Evolutionary conservation across 1,140 invertebrate genomes (phyloP).

Genomic region (Danaus melanippus): DNA sequence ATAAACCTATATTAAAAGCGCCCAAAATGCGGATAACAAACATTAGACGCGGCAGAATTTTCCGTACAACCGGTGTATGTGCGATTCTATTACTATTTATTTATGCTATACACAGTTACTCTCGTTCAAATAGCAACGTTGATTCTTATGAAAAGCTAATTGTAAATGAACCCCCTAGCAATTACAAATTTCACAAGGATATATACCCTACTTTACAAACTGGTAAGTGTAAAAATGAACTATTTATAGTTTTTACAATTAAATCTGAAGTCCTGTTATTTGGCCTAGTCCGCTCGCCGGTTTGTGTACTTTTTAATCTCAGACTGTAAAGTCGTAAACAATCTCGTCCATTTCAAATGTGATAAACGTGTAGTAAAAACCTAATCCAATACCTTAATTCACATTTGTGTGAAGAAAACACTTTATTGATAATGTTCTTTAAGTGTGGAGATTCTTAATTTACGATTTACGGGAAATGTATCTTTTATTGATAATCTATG

Average conservation of each 20-base stretch:
- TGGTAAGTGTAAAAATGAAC: slow-evolving; percentile 14
- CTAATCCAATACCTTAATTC: too few relatives aligned
- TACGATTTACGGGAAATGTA: too few relatives aligned
- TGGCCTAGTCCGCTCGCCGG: slow-evolving; percentile 32
- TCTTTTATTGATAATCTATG: too few relatives aligned
- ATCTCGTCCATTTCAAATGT: too few relatives aligned
- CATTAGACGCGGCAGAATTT: slow-evolving; percentile 54
- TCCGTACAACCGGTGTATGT: slow-evolving; percentile 42
- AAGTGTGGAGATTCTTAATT: too few relatives aligned
- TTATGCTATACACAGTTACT: slow-evolving; percentile 54
- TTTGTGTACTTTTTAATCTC: slow-evolving; percentile 37
- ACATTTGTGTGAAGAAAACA: too few relatives aligned
- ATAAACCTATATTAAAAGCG: slow-evolving; percentile 9
- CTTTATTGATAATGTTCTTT: too few relatives aligned
- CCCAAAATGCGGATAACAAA: slow-evolving; percentile 61
- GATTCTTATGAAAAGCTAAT: slow-evolving; percentile 25
- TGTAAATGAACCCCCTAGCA: slow-evolving; percentile 27
- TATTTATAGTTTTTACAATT: too few relatives aligned
- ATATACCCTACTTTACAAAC: slow-evolving; percentile 51
- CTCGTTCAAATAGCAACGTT: slow-evolving; percentile 33
- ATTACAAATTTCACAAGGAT: slow-evolving; percentile 50
- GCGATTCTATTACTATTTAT: slow-evolving; percentile 49
- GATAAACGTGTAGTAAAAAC: too few relatives aligned
- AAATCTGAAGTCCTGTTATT: slow-evolving; percentile 38
- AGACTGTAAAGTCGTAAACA: slow-evolving; percentile 2